Percentiles rank a stretch among this genome's conserved stretches.
Evolutionary conservation across 2,797 vertebrate genomes (phyloP).

Genomic region (Sebastes itinus): DNA sequence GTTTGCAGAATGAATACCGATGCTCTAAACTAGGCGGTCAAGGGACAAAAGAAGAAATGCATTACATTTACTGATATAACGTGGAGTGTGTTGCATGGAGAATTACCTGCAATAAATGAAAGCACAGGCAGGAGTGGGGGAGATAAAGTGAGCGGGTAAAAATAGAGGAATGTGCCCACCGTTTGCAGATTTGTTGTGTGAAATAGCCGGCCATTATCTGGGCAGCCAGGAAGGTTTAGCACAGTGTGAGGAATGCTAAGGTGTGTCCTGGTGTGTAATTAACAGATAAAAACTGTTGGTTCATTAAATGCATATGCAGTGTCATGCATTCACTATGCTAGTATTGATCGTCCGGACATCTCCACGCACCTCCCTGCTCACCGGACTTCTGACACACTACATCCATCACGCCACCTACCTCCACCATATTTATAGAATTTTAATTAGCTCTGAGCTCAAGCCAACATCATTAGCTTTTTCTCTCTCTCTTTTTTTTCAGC

Average conservation of each 20-base stretch:
- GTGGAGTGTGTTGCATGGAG: slow-evolving; percentile 60
- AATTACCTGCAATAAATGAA: slow-evolving; percentile 74
- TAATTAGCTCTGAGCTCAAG: slow-evolving; percentile 87
- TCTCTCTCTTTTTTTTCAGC: slow-evolving; percentile 44
- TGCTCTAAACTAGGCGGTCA: slow-evolving; percentile 52
- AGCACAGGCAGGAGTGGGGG: slow-evolving; percentile 53
- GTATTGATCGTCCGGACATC: slow-evolving; percentile 84
- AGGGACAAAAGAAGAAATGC: slow-evolving; percentile 60
- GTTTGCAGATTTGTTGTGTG: slow-evolving; percentile 75
- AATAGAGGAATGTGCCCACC: slow-evolving; percentile 54
- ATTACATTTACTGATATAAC: slow-evolving; percentile 60
- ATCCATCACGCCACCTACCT: slow-evolving; percentile 82
- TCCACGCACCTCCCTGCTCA: slow-evolving; percentile 71
- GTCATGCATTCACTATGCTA: slow-evolving; percentile 77
- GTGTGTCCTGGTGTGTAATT: slow-evolving; percentile 84
- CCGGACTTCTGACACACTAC: slow-evolving; percentile 85
- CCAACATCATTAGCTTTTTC: slow-evolving; percentile 86
- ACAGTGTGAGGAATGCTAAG: slow-evolving; percentile 78
- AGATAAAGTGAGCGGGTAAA: slow-evolving; percentile 68
- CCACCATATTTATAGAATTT: slow-evolving; percentile 89
- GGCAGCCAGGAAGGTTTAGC: slow-evolving; percentile 72
- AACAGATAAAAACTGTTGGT: slow-evolving; percentile 85
- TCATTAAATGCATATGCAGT: slow-evolving; percentile 87
- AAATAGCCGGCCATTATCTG: slow-evolving; percentile 79
- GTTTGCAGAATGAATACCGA: slow-evolving; percentile 48